phyloP scores from a whole-genome alignment of 2,797 vertebrate genomes.

The Sparus aurata region DNA sequence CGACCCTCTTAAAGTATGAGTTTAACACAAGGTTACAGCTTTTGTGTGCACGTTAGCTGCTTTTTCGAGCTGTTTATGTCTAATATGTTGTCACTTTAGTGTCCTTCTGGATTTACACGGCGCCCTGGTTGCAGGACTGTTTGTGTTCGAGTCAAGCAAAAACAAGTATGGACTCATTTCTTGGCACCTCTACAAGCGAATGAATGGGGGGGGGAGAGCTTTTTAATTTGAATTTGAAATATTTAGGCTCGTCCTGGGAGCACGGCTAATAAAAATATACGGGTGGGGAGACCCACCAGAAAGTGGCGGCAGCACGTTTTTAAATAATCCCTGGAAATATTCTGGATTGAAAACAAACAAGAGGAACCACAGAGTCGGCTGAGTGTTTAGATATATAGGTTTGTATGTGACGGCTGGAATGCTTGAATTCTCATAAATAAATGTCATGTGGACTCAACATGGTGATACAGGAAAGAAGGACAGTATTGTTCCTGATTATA shows the following conservation, averaged over 20 bases:
- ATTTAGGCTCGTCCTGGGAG: conserved; percentile 58
- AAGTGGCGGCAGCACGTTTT: conserved; percentile 18
- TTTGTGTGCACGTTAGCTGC: too few species aligned
- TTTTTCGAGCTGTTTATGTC: background rate
- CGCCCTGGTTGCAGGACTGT: background rate
- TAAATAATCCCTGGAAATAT: conserved; percentile 52
- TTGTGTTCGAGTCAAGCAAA: background rate
- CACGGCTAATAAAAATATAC: conserved; percentile 68
- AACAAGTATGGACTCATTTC: background rate
- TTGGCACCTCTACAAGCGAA: conserved; percentile 27
- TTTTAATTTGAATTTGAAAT: conserved; percentile 55
- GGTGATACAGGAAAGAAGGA: background rate
- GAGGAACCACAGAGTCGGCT: background rate
- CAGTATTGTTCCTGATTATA: background rate
- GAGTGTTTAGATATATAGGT: conserved; percentile 12
- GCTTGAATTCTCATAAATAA: background rate
- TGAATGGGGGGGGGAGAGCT: background rate
- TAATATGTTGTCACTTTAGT: background rate
- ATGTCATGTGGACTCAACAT: background rate
- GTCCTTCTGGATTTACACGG: background rate
- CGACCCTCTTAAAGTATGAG: background rate
- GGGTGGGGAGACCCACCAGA: conserved; percentile 42
- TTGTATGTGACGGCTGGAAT: conserved; percentile 21
- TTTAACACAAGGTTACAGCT: background rate
- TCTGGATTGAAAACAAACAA: conserved; percentile 56